These are phyloP conservation scores for Lepas anatifera DNA, from an alignment of 2,888 invertebrate species.

Conservation along the genomic window DNA sequence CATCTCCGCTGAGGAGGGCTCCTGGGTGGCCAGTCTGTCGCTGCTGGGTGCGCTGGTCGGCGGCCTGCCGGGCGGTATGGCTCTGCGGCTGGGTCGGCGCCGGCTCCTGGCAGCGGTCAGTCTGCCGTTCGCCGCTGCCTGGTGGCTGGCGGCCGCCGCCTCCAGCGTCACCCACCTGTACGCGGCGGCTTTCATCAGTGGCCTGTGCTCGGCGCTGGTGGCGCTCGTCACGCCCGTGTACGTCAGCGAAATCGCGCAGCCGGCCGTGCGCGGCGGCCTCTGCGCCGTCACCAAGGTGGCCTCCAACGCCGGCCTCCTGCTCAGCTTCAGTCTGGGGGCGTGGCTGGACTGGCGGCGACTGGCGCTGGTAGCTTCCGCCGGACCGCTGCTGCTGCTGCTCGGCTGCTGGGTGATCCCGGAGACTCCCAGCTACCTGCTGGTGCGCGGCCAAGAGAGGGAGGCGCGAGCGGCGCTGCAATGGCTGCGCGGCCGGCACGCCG, in stretches of 20 bases:
- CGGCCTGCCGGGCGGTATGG: slow-evolving; percentile 60
- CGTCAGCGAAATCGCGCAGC: slow-evolving; percentile 80
- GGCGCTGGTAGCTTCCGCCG: slow-evolving; percentile 63
- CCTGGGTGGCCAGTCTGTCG: slow-evolving; percentile 72
- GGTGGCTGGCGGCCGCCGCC: slow-evolving; percentile 67
- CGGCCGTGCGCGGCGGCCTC: slow-evolving; percentile 70
- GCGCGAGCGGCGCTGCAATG: slow-evolving; percentile 58
- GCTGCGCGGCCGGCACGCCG: slow-evolving; percentile 54
- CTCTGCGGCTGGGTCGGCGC: slow-evolving; percentile 59
- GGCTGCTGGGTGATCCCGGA: slow-evolving; percentile 60
- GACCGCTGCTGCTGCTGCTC: slow-evolving; percentile 58
- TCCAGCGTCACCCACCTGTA: slow-evolving; percentile 66
- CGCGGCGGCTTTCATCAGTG: slow-evolving; percentile 70
- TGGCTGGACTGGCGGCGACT: slow-evolving; percentile 73
- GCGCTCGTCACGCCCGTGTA: slow-evolving; percentile 69
- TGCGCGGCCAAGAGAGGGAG: slow-evolving; percentile 62
- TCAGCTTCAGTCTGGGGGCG: slow-evolving; percentile 70
- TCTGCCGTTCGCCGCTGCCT: slow-evolving; percentile 61
- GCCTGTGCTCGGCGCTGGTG: slow-evolving; percentile 64
- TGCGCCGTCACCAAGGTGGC: slow-evolving; percentile 76
- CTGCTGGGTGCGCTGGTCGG: slow-evolving; percentile 67
- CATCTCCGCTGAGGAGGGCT: slow-evolving; percentile 53
- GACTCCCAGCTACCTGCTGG: slow-evolving; percentile 70
- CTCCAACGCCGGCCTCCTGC: slow-evolving; percentile 69
- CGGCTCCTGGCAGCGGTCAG: slow-evolving; percentile 56